Evolutionary conservation across 2,113 vertebrate species (phyloP).

Genomic region (Chlorodrepanis virens): DNA sequence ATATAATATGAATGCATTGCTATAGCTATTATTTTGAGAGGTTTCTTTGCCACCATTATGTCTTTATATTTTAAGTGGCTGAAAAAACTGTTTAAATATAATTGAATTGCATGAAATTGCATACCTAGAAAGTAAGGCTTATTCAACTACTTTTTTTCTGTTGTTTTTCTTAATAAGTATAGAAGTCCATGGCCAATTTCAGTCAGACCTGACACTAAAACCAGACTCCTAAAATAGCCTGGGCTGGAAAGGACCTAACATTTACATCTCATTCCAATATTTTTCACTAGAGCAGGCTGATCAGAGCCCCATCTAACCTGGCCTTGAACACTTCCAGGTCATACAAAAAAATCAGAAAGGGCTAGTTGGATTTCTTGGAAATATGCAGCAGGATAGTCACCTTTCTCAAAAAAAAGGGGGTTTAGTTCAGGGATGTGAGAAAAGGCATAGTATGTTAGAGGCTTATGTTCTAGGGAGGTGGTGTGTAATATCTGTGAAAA

Average conservation of each 20-base stretch:
- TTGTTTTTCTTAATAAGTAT: not conserved
- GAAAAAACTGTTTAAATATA: not conserved
- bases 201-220: not conserved
- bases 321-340: not conserved
- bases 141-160: not conserved
- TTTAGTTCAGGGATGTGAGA: not conserved
- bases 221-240: not conserved
- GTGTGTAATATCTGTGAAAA: not conserved
- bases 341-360: not conserved
- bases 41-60: not conserved
- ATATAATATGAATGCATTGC: not conserved
- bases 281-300: not conserved
- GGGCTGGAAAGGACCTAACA: not conserved
- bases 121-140: not conserved
- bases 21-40: not conserved
- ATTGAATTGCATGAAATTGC: not conserved
- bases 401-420: accelerated
- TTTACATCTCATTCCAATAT: not conserved
- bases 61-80: not conserved
- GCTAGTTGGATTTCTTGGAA: not conserved
- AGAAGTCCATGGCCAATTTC: not conserved
- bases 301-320: not conserved
- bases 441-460: not conserved
- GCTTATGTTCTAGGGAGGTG: not conserved
- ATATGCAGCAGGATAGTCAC: not conserved